phyloP scores from a whole-genome alignment of 2,797 vertebrate genomes.

The Lepus oiostolus region DNA sequence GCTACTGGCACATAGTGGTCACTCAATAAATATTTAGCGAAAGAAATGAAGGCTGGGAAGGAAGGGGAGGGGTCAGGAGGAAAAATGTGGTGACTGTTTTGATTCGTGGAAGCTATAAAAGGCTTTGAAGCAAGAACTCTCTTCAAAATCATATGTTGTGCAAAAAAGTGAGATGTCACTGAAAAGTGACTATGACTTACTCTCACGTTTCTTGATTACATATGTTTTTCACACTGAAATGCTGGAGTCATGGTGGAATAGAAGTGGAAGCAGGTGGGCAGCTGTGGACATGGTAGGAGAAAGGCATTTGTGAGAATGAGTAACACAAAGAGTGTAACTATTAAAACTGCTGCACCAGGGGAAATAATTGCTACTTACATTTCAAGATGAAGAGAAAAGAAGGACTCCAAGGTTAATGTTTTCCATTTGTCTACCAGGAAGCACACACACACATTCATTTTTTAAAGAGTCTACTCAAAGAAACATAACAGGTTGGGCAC shows the following conservation, averaged over 20 bases:
- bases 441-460: not conserved
- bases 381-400: not conserved
- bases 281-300: not conserved
- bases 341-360: not conserved
- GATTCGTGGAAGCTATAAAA: not conserved
- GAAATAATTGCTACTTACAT: not conserved
- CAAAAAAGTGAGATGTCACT: not conserved
- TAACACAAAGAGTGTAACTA: not conserved
- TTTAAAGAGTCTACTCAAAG: not conserved
- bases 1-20: not conserved
- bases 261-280: not conserved
- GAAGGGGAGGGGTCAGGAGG: not conserved
- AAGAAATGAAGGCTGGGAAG: not conserved
- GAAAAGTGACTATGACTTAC: not conserved
- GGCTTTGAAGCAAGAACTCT: not conserved
- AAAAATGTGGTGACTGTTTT: not conserved
- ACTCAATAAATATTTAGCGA: not conserved
- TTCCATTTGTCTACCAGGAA: not conserved
- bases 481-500: not conserved
- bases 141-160: not conserved
- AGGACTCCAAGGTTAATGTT: not conserved
- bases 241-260: not conserved
- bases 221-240: conserved; percentile 13
- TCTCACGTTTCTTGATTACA: not conserved
- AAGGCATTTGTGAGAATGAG: not conserved